Percentiles rank a stretch among this genome's conserved stretches.
These are phyloP conservation scores for Euplexia lucipara DNA, from an alignment of 2,888 invertebrate species.

Conservation along the genomic window DNA sequence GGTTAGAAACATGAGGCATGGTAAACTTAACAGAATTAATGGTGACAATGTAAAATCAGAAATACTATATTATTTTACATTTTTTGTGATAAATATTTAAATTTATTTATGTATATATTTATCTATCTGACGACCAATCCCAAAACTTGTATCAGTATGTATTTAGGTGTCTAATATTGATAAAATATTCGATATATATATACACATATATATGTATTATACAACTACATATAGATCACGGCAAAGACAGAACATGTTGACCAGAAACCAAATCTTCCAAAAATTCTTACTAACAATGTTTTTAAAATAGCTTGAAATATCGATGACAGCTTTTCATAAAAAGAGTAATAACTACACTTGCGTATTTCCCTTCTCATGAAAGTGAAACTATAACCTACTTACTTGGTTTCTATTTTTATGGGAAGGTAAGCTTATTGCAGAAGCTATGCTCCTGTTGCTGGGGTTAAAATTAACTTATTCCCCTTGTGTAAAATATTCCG, in stretches of 20 bases:
- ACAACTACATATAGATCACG: conserved; percentile 24
- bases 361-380: not conserved
- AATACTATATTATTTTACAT: not conserved
- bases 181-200: not conserved
- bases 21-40: not conserved
- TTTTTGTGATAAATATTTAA: not conserved
- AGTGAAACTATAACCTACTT: conserved; percentile 9
- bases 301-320: conserved; percentile 55
- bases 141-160: not conserved
- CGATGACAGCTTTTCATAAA: not conserved
- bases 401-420: not conserved
- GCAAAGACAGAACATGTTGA: conserved; percentile 51
- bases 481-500: not conserved
- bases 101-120: conserved; percentile 5
- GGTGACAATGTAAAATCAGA: not conserved
- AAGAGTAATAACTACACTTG: not conserved
- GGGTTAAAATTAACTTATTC: not conserved
- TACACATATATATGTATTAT: too few species aligned
- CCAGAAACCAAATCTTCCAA: conserved; percentile 6
- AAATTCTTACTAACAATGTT: conserved; percentile 14
- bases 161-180: not conserved
- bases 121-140: not conserved
- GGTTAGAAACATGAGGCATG: too few species aligned
- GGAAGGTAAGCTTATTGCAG: not conserved
- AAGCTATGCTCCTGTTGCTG: conserved; percentile 1